Base-by-base conservation (phyloP, 2,113 vertebrate species). In the Hemibagrus wyckioides region DNA sequence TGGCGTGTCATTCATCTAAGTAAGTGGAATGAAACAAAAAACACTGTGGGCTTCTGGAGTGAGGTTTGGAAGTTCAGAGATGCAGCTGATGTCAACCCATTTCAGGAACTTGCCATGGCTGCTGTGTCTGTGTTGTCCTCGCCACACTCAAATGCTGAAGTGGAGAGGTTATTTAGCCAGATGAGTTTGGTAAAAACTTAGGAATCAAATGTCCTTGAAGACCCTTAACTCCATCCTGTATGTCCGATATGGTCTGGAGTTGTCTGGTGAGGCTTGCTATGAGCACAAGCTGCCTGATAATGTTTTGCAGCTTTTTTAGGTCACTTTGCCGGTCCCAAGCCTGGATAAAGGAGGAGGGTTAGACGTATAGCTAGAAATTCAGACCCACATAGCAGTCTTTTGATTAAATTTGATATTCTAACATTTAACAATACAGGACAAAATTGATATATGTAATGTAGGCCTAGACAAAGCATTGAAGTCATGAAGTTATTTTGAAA, bases 161-260 rank as follows among this genome's bases (percentile, higher is more conserved):
- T n/a, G n/a, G n/a, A n/a, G n/a, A n/a, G n/a, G n/a, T n/a, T n/a
- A n/a, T n/a, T n/a, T n/a, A 76, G 67, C 75, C 82, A 89, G 75
- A 87, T 89, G 14, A 85, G 57, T 85, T 85, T 82, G 65, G 82
- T 85, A n/a, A 85, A 89, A 63, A n/a, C 61, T 85, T 56, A 87
- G 76, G 80, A 83, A 89, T 80, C 56, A 39, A 36, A 86, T 88
- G 61, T 81, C 84, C 39, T n/a, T 88, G 80, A n/a, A 88, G 69
- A 84, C 75, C 39, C 80, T 87, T 67, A 90, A 85, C 65, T 88
- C 85, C 57, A 86, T 87, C 52, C 85, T 90, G 48, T n/a, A n/a
- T n/a, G n/a, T n/a, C n/a, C n/a, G n/a, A n/a, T n/a, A n/a, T n/a
- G n/a, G n/a, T n/a, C n/a, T 65, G 87, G 87, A 80, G 84, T 67